Evolutionary conservation across 2,797 vertebrate species (phyloP).

Genomic region (Peromyscus melanophrys): DNA sequence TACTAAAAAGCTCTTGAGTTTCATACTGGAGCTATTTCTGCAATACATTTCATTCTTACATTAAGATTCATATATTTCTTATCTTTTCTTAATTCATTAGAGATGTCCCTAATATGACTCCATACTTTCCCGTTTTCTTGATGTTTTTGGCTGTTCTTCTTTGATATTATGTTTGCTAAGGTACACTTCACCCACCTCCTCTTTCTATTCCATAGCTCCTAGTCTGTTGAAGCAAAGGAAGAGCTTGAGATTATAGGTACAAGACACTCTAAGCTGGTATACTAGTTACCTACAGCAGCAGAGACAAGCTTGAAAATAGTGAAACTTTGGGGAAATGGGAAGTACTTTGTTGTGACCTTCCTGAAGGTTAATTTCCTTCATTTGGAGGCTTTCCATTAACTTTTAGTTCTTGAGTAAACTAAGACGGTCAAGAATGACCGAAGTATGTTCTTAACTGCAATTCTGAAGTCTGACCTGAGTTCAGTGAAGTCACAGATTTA

Average conservation of each 20-base stretch:
- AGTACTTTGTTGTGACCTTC: not conserved
- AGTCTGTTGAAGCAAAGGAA: conserved; percentile 54
- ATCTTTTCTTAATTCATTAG: conserved; percentile 37
- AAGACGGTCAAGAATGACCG: not conserved
- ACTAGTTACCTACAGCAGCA: not conserved
- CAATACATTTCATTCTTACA: conserved; percentile 32
- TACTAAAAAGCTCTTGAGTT: conserved; percentile 39
- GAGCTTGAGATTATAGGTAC: conserved; percentile 43
- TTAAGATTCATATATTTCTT: not conserved
- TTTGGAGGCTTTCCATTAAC: conserved; percentile 9
- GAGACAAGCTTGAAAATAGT: not conserved
- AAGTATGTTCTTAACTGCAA: not conserved
- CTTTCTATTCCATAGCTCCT: conserved; percentile 44
- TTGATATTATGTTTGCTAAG: conserved; percentile 40
- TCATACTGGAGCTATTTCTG: conserved; percentile 61
- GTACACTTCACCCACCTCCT: not conserved
- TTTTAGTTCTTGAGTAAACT: conserved; percentile 5
- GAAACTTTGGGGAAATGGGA: not conserved
- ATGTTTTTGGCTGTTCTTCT: conserved; percentile 29
- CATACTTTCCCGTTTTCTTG: not conserved
- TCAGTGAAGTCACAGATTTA: conserved; percentile 33
- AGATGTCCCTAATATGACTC: conserved; percentile 3
- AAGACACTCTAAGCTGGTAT: not conserved
- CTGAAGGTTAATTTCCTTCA: conserved; percentile 38
- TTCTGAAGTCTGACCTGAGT: conserved; percentile 44